Conservation (phyloP, 2,113 vertebrate species). For the Isurus oxyrinchus region DNA sequence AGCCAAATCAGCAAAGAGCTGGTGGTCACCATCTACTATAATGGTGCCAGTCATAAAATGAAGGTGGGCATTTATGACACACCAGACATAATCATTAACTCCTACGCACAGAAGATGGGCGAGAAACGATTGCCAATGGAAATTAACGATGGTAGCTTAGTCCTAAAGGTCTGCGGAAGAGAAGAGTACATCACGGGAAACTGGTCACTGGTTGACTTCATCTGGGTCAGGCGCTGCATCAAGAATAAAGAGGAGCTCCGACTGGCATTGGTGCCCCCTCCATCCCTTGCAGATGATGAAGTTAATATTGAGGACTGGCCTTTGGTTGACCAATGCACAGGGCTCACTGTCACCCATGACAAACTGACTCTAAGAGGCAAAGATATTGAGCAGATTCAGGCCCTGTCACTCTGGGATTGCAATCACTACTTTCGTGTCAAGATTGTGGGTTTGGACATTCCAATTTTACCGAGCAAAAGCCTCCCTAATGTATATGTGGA, state of each 20-base stretch:
- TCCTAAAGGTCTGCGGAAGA: conserved; percentile 60
- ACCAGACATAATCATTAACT: conserved; percentile 46
- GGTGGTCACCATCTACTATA: conserved; percentile 50
- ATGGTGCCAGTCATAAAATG: conserved; percentile 48
- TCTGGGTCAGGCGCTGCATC: conserved; percentile 61
- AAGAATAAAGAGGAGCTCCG: conserved; percentile 54
- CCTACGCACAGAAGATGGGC: conserved; percentile 45
- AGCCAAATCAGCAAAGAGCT: conserved; percentile 46
- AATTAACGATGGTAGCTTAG: conserved; percentile 43
- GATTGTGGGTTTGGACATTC: conserved; percentile 61
- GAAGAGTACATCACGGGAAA: conserved; percentile 60
- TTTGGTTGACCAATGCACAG: conserved; percentile 57
- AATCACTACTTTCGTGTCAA: conserved; percentile 60
- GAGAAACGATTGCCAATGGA: conserved; percentile 39
- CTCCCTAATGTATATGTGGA: conserved; percentile 53
- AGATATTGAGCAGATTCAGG: conserved; percentile 55
- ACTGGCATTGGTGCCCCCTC: conserved; percentile 51
- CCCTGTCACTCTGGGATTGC: conserved; percentile 68
- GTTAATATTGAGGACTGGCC: conserved; percentile 54
- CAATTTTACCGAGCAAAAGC: conserved; percentile 50
- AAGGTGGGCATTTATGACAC: conserved; percentile 44
- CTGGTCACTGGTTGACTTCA: conserved; percentile 50
- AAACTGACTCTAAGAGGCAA: conserved; percentile 56
- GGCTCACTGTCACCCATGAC: conserved; percentile 57
- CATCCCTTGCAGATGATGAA: conserved; percentile 47